Evolutionary conservation across 2,797 vertebrate genomes (phyloP).

Genomic region (Rousettus madagascariensis): DNA sequence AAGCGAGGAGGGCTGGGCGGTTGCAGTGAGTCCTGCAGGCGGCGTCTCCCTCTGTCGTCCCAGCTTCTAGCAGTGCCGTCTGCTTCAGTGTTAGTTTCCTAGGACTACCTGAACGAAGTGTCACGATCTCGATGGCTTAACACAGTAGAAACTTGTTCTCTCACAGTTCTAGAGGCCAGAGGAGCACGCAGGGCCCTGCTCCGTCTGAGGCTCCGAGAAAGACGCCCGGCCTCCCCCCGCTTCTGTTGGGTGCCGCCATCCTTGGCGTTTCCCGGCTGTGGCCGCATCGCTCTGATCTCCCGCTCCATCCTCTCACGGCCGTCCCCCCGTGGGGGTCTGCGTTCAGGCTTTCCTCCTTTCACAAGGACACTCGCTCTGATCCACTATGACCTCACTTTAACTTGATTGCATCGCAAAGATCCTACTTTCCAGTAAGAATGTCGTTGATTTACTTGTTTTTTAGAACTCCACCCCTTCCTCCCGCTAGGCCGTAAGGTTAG

Average conservation of each 20-base stretch:
- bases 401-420: not conserved
- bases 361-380: not conserved
- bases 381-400: not conserved
- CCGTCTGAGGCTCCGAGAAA: not conserved
- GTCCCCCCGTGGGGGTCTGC: not conserved
- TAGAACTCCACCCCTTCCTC: too few relatives aligned
- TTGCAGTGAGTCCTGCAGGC: not conserved
- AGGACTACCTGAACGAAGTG: not conserved
- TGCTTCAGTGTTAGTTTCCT: not conserved
- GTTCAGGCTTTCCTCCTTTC: not conserved
- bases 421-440: not conserved
- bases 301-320: not conserved
- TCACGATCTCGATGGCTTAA: not conserved
- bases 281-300: not conserved
- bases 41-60: not conserved
- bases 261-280: not conserved
- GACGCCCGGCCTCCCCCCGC: not conserved
- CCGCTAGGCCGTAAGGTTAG: not conserved
- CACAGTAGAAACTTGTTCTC: not conserved
- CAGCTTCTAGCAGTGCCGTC: not conserved
- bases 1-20: not conserved
- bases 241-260: not conserved
- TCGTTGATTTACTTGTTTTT: not conserved
- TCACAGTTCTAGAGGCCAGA: not conserved
- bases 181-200: not conserved